Percentiles rank a stretch among this genome's conserved stretches.
Conservation (phyloP, 37 sponge, comb jelly and placozoan species). For the Chondrosia reniformis region DNA sequence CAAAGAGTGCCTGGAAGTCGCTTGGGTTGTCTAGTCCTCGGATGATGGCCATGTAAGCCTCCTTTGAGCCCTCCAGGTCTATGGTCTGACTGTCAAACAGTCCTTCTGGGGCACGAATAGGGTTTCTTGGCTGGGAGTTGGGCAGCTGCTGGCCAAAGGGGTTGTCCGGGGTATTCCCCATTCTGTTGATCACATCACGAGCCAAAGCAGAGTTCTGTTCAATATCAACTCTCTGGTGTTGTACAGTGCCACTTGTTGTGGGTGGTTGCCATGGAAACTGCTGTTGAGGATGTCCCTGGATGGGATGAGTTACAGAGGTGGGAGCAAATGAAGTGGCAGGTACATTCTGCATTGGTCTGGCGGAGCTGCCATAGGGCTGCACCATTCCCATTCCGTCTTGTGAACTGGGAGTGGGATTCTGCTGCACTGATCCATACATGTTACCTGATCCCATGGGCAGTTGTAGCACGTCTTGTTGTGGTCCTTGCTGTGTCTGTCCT, state of each 20-base stretch:
- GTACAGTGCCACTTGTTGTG: not conserved
- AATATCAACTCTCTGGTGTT: not conserved
- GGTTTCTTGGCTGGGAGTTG: too few relatives aligned
- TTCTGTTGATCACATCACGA: not conserved
- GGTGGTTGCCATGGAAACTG: too few relatives aligned
- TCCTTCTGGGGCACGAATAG: not conserved
- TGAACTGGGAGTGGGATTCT: not conserved
- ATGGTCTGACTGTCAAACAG: constrained; percentile 38
- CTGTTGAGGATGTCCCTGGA: too few relatives aligned
- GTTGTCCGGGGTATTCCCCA: constrained; percentile 7
- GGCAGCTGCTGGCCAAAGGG: not conserved
- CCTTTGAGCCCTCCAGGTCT: constrained; percentile 49
- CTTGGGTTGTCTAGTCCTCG: constrained; percentile 42
- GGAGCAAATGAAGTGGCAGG: not conserved
- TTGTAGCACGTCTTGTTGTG: not conserved
- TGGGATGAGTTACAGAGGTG: not conserved
- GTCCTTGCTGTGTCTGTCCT: not conserved
- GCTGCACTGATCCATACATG: not conserved
- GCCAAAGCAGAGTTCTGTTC: not conserved
- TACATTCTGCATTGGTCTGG: not conserved
- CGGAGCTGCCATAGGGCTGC: not conserved
- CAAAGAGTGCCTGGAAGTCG: constrained; percentile 43
- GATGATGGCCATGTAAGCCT: constrained; percentile 46
- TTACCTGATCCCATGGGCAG: not conserved
- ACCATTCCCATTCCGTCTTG: too few relatives aligned